Evolutionary conservation across 2,113 vertebrate genomes (phyloP), one percentile per base, ranked within the genome.

Genomic region (Ariopsis seemanni): DNA sequence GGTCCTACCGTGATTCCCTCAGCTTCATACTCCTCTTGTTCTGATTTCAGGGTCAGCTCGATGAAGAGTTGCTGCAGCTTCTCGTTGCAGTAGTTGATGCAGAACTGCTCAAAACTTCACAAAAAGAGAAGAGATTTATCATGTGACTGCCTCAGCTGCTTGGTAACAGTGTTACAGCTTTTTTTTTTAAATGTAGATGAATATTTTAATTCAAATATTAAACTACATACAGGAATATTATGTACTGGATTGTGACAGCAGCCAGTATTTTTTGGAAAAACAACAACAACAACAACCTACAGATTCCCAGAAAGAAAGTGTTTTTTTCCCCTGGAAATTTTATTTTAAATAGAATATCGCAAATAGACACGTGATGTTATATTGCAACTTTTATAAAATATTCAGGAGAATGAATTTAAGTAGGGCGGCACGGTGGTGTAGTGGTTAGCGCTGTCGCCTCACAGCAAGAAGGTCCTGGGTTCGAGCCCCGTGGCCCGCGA

Each of bases 1-100:
- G 7, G 22, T 65, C 71, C 1, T 34, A 88, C 98, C 95, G 98
- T 98, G 20, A 99, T 99, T 91, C 98, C 98, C 91, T 99, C 98
- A 0, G 98, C 94, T 92, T 99, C 98, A 0, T 99, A 99, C 79
- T 99, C 98, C 25, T 99, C 98, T 89, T 99, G 98, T 87, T 99
- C 98, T 0, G 98, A 99, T 89, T 99, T 98, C 50, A 99, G 95
- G 0, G 98, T 99, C 88, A 99, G 96, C 89, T 99, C 98, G 1
- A 99, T 99, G 95, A 99, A 99, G 78, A 99, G 97, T 91, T 99
- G 98, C 94, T 99, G 98, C 87, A 99, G 93, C 88, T 99, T 99
- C 91, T 99, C 98, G 0, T 99, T 99, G 89, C 98, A 99, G 80
- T 99, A 99, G 94, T 99, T 99, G 91, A 99, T 99, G 88, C 98